These are phyloP conservation scores for Hypanus sabinus DNA, from an alignment of 2,113 vertebrate genomes.

Conservation along the genomic window DNA sequence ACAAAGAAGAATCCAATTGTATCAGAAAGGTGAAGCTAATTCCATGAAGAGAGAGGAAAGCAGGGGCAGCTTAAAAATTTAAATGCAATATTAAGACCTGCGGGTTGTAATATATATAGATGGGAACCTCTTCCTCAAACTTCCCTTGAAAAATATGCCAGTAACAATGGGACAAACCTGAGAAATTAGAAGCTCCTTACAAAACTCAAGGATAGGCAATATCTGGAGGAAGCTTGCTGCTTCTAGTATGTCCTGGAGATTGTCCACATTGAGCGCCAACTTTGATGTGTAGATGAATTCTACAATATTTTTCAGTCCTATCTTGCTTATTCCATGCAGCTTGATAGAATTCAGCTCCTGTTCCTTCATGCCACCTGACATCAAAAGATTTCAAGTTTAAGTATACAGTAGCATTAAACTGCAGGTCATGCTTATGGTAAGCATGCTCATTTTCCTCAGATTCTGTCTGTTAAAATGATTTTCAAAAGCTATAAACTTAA, in stretches of 20 bases:
- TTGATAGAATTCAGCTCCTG: conserved; percentile 66
- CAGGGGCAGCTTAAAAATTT: too few species aligned
- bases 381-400: neutral
- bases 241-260: conserved; percentile 67
- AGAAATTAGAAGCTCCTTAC: conserved; percentile 65
- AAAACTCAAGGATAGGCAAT: conserved; percentile 64
- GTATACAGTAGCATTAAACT: neutral
- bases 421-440: neutral
- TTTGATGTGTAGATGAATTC: conserved; percentile 69
- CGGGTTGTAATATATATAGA: too few species aligned
- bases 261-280: conserved; percentile 56
- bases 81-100: too few species aligned
- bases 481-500: neutral
- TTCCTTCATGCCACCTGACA: conserved; percentile 66
- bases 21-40: too few species aligned
- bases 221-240: conserved; percentile 71
- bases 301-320: conserved; percentile 64
- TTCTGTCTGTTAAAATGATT: neutral
- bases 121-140: too few species aligned
- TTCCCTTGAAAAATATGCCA: too few species aligned
- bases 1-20: too few species aligned
- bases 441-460: neutral
- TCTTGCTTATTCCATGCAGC: conserved; percentile 61
- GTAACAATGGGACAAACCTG: conserved; percentile 51
- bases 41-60: too few species aligned